Percentiles rank a stretch among this genome's conserved stretches.
Evolutionary conservation across 2,113 vertebrate species (phyloP).

Genomic region (Phycodurus eques): DNA sequence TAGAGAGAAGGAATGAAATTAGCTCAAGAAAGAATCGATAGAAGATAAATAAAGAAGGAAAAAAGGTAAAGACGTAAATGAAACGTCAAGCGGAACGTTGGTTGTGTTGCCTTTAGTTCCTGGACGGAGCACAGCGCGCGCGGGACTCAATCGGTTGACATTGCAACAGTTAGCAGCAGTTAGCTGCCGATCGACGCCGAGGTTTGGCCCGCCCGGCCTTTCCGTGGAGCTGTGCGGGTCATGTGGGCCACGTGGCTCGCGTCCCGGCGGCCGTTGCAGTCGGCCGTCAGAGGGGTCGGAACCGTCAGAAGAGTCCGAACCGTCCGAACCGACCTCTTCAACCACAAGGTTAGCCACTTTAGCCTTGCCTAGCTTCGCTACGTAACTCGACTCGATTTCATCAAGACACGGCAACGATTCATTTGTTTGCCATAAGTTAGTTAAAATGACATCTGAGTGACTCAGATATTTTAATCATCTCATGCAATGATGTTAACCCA

Average conservation of each 20-base stretch:
- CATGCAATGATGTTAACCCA: no score
- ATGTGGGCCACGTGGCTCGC: constrained; percentile 46
- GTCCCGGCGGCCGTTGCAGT: constrained; percentile 72
- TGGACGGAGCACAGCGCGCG: constrained; percentile 29
- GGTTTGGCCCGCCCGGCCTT: neutral
- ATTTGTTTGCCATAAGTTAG: neutral
- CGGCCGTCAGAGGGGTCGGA: constrained; percentile 40
- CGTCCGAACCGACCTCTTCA: constrained; percentile 26
- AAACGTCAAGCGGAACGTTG: neutral
- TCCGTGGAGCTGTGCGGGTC: neutral
- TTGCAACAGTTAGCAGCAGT: constrained; percentile 34
- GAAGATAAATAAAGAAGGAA: neutral
- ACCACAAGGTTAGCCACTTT: constrained; percentile 63
- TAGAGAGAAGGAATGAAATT: no score
- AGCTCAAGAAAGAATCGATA: no score
- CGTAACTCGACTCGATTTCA: neutral
- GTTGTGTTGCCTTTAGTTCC: constrained; percentile 7
- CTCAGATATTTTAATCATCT: neutral
- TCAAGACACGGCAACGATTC: neutral
- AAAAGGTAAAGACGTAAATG: neutral
- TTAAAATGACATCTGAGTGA: neutral
- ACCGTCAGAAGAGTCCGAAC: constrained; percentile 17
- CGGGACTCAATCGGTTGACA: constrained; percentile 69
- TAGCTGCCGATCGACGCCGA: neutral
- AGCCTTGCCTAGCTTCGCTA: constrained; percentile 33